These are phyloP conservation scores for Pantherophis alleghaniensis DNA, from an alignment of 2,797 vertebrate genomes.

Conservation along the genomic window DNA sequence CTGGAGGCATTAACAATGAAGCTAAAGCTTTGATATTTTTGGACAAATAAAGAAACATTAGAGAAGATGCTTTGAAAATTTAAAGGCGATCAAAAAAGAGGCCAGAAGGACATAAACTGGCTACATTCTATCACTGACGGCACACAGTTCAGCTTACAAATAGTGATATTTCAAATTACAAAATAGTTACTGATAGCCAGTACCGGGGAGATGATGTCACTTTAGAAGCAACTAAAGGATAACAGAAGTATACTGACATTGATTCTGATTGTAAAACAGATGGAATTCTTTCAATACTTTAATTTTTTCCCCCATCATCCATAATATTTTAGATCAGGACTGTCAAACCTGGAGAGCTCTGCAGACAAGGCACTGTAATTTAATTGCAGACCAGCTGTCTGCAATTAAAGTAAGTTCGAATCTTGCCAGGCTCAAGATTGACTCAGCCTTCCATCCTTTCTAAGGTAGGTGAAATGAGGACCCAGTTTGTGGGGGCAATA, in stretches of 20 bases:
- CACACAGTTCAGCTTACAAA: background rate
- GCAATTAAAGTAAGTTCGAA: too few species aligned
- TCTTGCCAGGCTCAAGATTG: too few species aligned
- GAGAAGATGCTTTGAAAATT: background rate
- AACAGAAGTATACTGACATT: background rate
- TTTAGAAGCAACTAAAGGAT: background rate
- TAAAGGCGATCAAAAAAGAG: background rate
- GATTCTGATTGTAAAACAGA: background rate
- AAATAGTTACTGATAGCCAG: background rate
- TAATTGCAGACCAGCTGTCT: too few species aligned
- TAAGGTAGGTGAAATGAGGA: too few species aligned
- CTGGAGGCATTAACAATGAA: background rate
- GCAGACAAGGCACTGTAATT: too few species aligned
- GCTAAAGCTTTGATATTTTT: background rate
- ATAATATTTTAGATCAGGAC: too few species aligned
- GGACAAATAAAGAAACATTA: background rate
- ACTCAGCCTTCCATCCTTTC: too few species aligned
- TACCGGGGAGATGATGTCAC: background rate
- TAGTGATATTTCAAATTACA: background rate
- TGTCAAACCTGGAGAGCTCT: too few species aligned
- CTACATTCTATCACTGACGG: background rate
- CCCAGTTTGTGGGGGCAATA: too few species aligned
- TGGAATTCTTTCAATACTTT: background rate
- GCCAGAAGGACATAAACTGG: background rate
- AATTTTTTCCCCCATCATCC: background rate